Conservation (phyloP, 2,113 vertebrate genomes). For the Nothocercus julius region DNA sequence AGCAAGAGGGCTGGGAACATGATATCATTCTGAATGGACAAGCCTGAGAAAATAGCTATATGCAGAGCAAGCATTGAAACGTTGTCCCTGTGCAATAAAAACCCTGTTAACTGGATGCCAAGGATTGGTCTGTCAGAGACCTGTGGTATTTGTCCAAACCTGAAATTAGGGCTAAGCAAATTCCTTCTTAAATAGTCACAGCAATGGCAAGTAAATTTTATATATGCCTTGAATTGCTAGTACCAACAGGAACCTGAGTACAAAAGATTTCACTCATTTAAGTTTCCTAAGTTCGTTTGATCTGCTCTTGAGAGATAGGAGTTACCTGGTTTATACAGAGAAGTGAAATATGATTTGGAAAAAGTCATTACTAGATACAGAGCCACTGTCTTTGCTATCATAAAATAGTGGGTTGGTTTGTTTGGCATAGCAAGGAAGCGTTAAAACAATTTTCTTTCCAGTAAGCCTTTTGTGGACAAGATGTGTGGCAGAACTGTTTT, state of each 20-base stretch:
- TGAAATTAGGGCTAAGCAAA: not conserved
- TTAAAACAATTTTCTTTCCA: not conserved
- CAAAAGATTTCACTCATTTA: not conserved
- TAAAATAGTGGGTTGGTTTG: not conserved
- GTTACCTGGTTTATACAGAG: accelerated
- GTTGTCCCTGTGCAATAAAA: not conserved
- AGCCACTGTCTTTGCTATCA: not conserved
- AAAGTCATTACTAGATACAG: not conserved
- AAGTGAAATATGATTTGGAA: accelerated
- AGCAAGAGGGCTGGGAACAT: not conserved
- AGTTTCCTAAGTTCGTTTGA: not conserved
- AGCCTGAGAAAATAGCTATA: conserved; percentile 44
- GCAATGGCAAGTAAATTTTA: not conserved
- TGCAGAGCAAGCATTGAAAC: not conserved
- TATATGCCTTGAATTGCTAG: not conserved
- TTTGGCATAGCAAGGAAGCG: not conserved
- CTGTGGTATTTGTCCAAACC: not conserved
- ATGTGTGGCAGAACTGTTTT: not conserved
- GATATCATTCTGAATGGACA: not conserved
- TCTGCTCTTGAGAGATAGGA: accelerated
- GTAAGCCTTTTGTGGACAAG: not conserved
- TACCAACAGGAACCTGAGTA: not conserved
- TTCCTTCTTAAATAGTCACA: conserved; percentile 6
- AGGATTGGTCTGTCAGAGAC: not conserved
- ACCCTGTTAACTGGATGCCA: not conserved